Conservation (phyloP, 2,797 vertebrate species). For the Phoebastria nigripes region DNA sequence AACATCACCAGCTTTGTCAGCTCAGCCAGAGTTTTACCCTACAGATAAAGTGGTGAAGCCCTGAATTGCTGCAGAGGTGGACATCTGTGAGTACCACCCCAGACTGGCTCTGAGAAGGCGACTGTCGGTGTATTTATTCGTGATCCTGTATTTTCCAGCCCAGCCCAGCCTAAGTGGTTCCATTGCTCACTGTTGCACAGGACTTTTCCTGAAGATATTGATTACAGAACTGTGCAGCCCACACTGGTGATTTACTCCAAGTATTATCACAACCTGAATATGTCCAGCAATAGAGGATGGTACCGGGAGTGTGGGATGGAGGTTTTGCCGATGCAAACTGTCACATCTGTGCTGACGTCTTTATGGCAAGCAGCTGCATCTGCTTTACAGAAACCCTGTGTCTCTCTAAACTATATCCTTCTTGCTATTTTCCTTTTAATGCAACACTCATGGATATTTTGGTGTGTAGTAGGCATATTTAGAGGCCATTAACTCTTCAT, state of each 20-base stretch:
- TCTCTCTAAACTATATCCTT: neutral
- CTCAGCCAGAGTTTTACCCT: neutral
- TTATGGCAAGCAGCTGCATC: neutral
- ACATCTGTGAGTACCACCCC: neutral
- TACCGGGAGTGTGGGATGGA: neutral
- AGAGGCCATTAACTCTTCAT: neutral
- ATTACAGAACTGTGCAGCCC: neutral
- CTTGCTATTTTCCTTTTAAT: neutral
- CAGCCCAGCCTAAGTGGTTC: neutral
- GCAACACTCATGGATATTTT: neutral
- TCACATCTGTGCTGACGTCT: neutral
- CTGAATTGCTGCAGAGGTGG: neutral
- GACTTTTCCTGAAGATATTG: neutral
- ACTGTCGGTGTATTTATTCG: neutral
- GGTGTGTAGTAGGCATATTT: neutral
- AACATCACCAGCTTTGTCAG: neutral
- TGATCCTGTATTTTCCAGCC: neutral
- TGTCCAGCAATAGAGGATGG: neutral
- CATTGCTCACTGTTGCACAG: neutral
- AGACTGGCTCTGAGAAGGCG: neutral
- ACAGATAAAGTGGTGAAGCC: neutral
- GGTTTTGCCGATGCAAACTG: neutral
- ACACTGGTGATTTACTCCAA: neutral
- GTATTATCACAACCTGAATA: neutral
- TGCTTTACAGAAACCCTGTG: neutral